A percentile compares a stretch with the other conserved stretches of the same genome.
These are phyloP conservation scores for Berghia stephanieae DNA, from an alignment of 1,140 invertebrate species.

Conservation along the genomic window DNA sequence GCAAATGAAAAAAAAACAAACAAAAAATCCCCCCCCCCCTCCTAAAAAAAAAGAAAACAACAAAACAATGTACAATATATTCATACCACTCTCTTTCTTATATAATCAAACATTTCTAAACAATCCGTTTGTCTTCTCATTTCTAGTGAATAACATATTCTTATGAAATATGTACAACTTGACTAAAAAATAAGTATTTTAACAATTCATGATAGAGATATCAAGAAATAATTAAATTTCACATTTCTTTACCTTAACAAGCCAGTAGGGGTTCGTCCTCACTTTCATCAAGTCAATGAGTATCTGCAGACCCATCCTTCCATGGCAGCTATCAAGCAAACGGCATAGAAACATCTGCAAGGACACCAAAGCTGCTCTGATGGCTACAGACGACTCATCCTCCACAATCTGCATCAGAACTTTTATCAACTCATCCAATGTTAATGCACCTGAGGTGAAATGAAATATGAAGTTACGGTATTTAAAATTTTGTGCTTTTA, in stretches of 20 bases:
- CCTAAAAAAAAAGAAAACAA: background rate
- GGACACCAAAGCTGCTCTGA: constrained; percentile 59
- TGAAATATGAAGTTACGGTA: background rate
- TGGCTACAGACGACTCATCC: constrained; percentile 65
- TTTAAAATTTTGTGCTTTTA: too few relatives aligned
- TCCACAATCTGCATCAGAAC: constrained; percentile 58
- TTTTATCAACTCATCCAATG: constrained; percentile 51
- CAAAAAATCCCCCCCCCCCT: background rate
- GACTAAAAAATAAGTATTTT: background rate
- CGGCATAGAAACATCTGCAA: constrained; percentile 70
- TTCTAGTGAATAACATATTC: too few relatives aligned
- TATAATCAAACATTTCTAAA: too few relatives aligned
- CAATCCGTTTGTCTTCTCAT: too few relatives aligned
- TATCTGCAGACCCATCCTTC: constrained; percentile 66
- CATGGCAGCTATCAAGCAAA: constrained; percentile 70
- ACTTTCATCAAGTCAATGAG: constrained; percentile 74
- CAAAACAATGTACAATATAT: background rate
- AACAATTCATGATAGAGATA: background rate
- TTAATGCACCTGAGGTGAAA: constrained; percentile 37
- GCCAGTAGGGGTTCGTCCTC: constrained; percentile 83
- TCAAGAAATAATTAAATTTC: background rate
- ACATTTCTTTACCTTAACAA: constrained; percentile 78
- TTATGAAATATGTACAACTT: background rate
- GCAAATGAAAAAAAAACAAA: background rate
- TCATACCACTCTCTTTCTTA: background rate